These are phyloP conservation scores for Trichogramma evanescens DNA, from an alignment of 2,888 invertebrate genomes.

Conservation along the genomic window DNA sequence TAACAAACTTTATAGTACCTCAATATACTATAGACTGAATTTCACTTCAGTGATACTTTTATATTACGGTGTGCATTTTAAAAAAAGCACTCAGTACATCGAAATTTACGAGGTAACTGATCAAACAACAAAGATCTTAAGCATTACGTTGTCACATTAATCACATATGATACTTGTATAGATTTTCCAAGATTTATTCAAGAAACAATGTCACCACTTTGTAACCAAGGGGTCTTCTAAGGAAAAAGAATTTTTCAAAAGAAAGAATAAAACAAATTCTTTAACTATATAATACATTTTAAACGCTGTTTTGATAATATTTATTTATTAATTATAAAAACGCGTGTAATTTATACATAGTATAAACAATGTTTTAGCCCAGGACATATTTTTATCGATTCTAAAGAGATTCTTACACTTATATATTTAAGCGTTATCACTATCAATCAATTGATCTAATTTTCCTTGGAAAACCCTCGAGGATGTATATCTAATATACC, in stretches of 20 bases:
- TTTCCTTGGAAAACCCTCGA: slow-evolving; percentile 38
- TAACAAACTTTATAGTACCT: too few species aligned
- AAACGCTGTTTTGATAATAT: background rate
- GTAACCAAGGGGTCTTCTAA: slow-evolving; percentile 37
- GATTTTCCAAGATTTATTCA: slow-evolving; percentile 40
- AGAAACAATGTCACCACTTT: slow-evolving; percentile 35
- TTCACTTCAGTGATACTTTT: too few species aligned
- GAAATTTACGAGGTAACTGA: too few species aligned
- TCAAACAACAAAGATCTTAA: slow-evolving; percentile 16
- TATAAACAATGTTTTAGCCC: background rate
- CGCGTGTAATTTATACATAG: background rate
- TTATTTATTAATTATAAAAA: background rate
- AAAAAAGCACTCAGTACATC: too few species aligned
- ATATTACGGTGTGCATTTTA: too few species aligned
- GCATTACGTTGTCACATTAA: slow-evolving; percentile 34
- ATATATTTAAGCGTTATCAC: background rate
- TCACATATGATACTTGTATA: slow-evolving; percentile 37
- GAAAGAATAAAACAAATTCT: slow-evolving; percentile 6
- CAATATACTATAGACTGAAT: too few species aligned
- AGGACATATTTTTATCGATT: too few species aligned
- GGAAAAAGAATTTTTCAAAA: slow-evolving; percentile 26
- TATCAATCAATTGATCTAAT: slow-evolving; percentile 19
- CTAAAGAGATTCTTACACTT: background rate
- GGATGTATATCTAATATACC: slow-evolving; percentile 46
- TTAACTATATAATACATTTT: background rate